A percentile compares a stretch with the other conserved stretches of the same genome.
phyloP scores from a whole-genome alignment of 2,888 invertebrate genomes.

The Lithophane ornitopus region DNA sequence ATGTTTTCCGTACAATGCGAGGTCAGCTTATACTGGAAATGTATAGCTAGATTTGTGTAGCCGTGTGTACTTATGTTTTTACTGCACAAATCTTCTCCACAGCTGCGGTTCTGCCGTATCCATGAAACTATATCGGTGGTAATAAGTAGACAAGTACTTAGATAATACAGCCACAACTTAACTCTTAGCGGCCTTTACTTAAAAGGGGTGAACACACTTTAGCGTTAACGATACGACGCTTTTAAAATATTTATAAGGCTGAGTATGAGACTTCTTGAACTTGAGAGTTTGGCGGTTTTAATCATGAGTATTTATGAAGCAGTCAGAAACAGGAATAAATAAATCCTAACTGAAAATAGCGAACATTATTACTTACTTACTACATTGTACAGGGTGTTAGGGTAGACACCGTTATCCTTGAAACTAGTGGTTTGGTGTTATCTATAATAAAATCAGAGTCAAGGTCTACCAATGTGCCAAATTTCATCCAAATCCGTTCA shows the following conservation, averaged over 20 bases:
- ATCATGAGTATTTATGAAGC: conserved; percentile 34
- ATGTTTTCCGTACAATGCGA: too few species aligned
- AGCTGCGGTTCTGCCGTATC: conserved; percentile 24
- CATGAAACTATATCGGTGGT: conserved; percentile 41
- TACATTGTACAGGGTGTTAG: too few species aligned
- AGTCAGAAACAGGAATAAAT: background rate
- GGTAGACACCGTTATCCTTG: too few species aligned
- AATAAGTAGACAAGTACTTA: conserved; percentile 61
- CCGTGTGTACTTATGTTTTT: background rate
- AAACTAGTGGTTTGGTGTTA: too few species aligned
- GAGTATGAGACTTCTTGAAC: conserved; percentile 75
- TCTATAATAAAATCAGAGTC: too few species aligned
- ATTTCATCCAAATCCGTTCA: too few species aligned
- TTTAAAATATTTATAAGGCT: conserved; percentile 80
- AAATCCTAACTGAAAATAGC: background rate
- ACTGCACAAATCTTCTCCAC: background rate
- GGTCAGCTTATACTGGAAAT: too few species aligned
- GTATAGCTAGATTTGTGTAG: too few species aligned
- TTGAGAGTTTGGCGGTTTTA: conserved; percentile 56
- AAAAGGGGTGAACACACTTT: conserved; percentile 89
- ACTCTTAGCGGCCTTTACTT: conserved; percentile 85
- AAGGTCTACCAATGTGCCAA: too few species aligned
- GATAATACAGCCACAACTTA: conserved; percentile 80
- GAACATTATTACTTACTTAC: background rate
- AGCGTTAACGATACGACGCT: conserved; percentile 79